Evolutionary conservation across 2,888 invertebrate species (phyloP).

Genomic region (Parapristionchus giblindavisi): DNA sequence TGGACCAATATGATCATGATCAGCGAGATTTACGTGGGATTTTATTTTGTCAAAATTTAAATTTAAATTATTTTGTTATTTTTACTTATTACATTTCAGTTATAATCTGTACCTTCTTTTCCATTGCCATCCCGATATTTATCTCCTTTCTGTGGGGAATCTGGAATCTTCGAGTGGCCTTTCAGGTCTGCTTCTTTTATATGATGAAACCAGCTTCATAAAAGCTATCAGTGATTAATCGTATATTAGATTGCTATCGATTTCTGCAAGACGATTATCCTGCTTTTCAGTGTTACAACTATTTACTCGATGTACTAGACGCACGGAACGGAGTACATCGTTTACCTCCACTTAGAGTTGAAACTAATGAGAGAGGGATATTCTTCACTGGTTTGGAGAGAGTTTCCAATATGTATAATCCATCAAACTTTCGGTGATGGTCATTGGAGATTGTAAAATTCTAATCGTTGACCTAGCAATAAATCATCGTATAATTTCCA

Average conservation of each 20-base stretch:
- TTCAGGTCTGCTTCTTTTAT: not conserved
- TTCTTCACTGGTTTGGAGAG: constrained; percentile 17
- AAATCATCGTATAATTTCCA: not conserved
- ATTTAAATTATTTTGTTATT: not conserved
- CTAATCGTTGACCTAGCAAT: not conserved
- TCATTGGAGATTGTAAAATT: not conserved
- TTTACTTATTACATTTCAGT: no score
- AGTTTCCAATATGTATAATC: not conserved
- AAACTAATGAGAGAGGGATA: not conserved
- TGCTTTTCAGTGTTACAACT: constrained; percentile 24
- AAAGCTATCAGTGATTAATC: not conserved
- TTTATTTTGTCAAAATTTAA: not conserved
- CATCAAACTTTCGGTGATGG: no score
- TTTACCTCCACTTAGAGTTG: constrained; percentile 15
- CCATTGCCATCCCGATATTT: not conserved
- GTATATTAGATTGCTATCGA: not conserved
- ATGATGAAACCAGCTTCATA: not conserved
- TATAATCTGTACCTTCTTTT: not conserved
- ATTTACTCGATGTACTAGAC: constrained; percentile 1
- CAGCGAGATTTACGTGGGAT: not conserved
- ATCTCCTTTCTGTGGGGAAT: not conserved
- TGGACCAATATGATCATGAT: not conserved
- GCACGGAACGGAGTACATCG: constrained; percentile 18
- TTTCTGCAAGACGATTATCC: not conserved
- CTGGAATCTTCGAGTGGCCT: constrained; percentile 14